Conservation (phyloP, 2,113 vertebrate species). For the Poeciliopsis prolifica region DNA sequence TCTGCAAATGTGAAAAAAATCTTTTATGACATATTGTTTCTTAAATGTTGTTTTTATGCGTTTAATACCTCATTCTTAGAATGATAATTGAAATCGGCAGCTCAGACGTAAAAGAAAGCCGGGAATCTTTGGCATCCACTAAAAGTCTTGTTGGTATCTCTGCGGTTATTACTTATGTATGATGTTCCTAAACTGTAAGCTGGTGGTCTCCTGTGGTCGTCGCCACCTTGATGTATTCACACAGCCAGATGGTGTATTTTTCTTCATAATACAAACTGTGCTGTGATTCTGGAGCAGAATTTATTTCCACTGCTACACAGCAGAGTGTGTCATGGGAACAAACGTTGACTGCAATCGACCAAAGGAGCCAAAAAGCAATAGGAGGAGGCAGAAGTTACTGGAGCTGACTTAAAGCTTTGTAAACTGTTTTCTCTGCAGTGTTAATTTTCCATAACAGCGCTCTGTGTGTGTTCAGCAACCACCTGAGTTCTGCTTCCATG, state of each 20-base stretch:
- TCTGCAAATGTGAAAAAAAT: too few relatives aligned
- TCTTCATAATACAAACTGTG: neutral
- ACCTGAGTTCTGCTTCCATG: too few relatives aligned
- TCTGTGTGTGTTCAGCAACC: neutral
- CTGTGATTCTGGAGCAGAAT: neutral
- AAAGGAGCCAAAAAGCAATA: neutral
- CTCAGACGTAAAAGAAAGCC: neutral
- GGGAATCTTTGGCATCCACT: neutral
- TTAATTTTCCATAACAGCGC: neutral
- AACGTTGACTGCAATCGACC: neutral
- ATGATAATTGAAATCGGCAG: neutral
- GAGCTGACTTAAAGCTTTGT: neutral
- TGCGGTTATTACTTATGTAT: neutral
- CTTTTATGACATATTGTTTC: too few relatives aligned
- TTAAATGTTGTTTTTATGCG: neutral
- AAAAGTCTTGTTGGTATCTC: neutral
- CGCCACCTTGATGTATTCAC: neutral
- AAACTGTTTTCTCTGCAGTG: neutral
- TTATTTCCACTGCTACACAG: slow-evolving; percentile 4
- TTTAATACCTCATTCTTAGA: neutral
- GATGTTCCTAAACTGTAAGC: neutral
- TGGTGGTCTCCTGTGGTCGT: slow-evolving; percentile 1
- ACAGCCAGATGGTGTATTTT: slow-evolving; percentile 1
- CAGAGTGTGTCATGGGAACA: slow-evolving; percentile 1
- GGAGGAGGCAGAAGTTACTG: neutral